Base-by-base conservation (phyloP, 2,113 vertebrate species). In the Rhinolophus ferrumequinum region DNA sequence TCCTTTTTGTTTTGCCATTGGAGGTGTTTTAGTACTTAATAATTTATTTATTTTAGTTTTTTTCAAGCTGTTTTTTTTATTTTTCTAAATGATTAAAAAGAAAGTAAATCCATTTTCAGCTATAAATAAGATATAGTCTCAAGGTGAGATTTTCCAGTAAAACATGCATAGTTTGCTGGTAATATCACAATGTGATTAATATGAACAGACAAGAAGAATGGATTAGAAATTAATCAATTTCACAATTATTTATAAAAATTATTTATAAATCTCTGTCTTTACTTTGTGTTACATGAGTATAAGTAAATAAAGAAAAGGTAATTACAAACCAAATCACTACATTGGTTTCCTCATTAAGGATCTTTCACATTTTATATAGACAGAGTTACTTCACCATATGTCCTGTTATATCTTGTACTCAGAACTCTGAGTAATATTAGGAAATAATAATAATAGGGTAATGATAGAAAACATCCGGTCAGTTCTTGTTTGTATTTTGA, bases 191-290 rank as follows among this genome's bases (percentile, higher is more conserved):
- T 64, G 88, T 84, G 58, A 90, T 84, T 86, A 85, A 67, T 83
- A 16, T 64, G 52, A 91, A 89, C 22, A 86, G 47, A 28, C 2
- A 83, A 52, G 15, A 66, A 41, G 33, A 85, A 73, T 79, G 16
- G 24, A 80, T 79, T 76, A 94, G n/a, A 96, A 41, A 88, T 84
- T 70, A 84, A 77, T 93, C 10, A 67, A 64, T 92, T 96, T 92
- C 58, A 72, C 91, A 83, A 86, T 56, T 76, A 28, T 70, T 94
- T 77, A 62, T 19, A 73, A 62, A 85, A 83, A 86, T 56, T 76
- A 28, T 70, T 94, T 77, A 56, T 19, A 73, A 62, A 85, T 88
- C 4, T 75, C 10, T 69, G 11, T 30, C 15, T 94, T 87, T 88
- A 76, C 24, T 84, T 69, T 92, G 18, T 86, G 21, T 79, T 94